Evolutionary conservation across 2,113 vertebrate species (phyloP).

Genomic region (Ciconia boyciana): DNA sequence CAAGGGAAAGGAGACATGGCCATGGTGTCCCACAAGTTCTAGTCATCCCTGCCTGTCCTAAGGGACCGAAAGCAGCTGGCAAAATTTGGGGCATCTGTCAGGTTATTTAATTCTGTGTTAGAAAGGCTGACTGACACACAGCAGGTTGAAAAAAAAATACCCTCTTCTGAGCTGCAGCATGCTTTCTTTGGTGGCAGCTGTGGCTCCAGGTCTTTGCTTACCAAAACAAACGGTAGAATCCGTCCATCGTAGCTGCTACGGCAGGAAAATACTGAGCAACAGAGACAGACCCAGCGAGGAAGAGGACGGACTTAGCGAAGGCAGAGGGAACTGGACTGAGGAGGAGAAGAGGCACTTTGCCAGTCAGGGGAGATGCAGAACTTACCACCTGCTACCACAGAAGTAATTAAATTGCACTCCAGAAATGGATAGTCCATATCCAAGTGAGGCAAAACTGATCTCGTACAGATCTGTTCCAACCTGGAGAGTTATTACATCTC

Average conservation of each 20-base stretch:
- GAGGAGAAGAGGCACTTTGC: not conserved
- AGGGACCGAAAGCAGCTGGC: not conserved
- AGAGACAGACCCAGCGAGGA: not conserved
- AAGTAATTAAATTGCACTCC: constrained; percentile 50
- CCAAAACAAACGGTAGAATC: not conserved
- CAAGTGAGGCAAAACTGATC: constrained; percentile 51
- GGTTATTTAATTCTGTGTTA: not conserved
- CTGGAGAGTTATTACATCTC: constrained; percentile 60
- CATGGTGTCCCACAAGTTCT: not conserved
- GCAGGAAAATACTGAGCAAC: not conserved
- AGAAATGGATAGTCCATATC: constrained; percentile 58
- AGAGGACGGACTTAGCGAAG: not conserved
- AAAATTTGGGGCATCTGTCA: not conserved
- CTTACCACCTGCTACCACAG: constrained; percentile 44
- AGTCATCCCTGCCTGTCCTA: not conserved
- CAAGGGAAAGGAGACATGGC: not conserved
- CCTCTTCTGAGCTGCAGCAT: not conserved
- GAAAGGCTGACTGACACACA: not conserved
- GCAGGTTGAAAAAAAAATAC: not conserved
- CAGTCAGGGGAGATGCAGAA: constrained; percentile 15
- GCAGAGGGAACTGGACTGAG: not conserved
- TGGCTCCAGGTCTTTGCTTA: not conserved
- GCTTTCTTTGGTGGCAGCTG: not conserved
- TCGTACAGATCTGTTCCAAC: constrained; percentile 40
- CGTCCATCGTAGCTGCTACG: accelerated